phyloP scores from a whole-genome alignment of 2,888 invertebrate genomes.

The Listrodromus nycthemerus region DNA sequence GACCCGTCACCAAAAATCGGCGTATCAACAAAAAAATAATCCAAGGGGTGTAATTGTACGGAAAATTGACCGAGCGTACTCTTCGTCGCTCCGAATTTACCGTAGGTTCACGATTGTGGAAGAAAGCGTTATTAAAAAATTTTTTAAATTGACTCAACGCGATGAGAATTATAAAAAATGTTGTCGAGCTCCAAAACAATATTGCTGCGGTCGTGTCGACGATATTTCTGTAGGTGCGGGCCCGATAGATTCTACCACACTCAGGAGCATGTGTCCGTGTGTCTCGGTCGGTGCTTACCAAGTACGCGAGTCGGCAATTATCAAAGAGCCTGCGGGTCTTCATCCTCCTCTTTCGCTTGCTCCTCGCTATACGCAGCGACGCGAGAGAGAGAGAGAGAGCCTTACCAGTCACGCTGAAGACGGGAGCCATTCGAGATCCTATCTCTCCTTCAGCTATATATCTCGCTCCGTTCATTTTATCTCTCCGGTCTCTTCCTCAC shows the following conservation, averaged over 20 bases:
- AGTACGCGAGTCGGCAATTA: conserved; percentile 76
- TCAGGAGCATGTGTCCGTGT: conserved; percentile 19
- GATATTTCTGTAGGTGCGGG: conserved; percentile 27
- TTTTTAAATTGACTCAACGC: background rate
- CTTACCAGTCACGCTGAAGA: conserved; percentile 82
- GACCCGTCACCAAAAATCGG: background rate
- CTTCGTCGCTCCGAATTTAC: background rate
- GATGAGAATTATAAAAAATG: conserved; percentile 38
- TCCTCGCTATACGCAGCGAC: conserved; percentile 15
- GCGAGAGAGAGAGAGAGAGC: too few relatives aligned
- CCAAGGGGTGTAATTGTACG: background rate
- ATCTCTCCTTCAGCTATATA: conserved; percentile 72
- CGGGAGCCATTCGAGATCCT: conserved; percentile 82
- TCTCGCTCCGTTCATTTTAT: conserved; percentile 59
- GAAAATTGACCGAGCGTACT: background rate
- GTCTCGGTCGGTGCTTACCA: conserved; percentile 36
- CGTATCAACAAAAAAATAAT: background rate
- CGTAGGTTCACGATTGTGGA: background rate
- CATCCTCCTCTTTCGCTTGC: background rate
- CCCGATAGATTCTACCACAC: background rate
- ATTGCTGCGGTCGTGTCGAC: conserved; percentile 50
- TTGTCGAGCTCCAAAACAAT: conserved; percentile 75
- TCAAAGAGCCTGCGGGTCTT: conserved; percentile 75
- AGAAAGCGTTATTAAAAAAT: background rate
- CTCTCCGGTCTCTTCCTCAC: conserved; percentile 50